phyloP scores from a whole-genome alignment of 2,888 invertebrate species.

The Spisula subtruncata region DNA sequence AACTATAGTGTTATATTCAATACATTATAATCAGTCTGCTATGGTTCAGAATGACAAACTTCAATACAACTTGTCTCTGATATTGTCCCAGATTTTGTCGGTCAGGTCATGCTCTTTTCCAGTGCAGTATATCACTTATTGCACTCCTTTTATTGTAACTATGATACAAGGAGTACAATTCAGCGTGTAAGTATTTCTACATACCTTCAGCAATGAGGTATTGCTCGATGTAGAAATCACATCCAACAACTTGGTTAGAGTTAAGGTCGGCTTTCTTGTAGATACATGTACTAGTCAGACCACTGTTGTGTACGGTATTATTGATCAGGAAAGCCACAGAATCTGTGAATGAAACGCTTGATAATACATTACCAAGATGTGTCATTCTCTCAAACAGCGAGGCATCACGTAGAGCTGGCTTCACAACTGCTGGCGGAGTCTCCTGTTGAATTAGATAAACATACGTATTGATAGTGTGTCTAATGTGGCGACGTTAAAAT shows the following conservation, averaged over 20 bases:
- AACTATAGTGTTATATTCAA: no score
- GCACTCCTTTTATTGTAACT: no score
- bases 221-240: slow-evolving; percentile 80
- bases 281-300: slow-evolving; percentile 75
- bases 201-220: slow-evolving; percentile 73
- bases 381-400: slow-evolving; percentile 71
- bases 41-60: no score
- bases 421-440: slow-evolving; percentile 52
- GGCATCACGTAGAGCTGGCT: slow-evolving; percentile 51
- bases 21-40: no score
- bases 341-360: slow-evolving; percentile 70
- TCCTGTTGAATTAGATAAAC: slow-evolving; percentile 44
- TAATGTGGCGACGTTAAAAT: no score
- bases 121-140: no score
- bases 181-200: neutral
- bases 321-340: slow-evolving; percentile 76
- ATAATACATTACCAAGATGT: slow-evolving; percentile 67
- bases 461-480: no score
- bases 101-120: no score
- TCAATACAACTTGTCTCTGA: no score
- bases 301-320: slow-evolving; percentile 72
- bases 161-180: no score
- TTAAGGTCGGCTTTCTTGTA: slow-evolving; percentile 63
- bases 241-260: slow-evolving; percentile 49
- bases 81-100: no score